Percentiles rank a stretch among this genome's conserved stretches.
These are phyloP conservation scores for Xestia rhomboidea DNA, from an alignment of 2,888 invertebrate genomes.

Conservation along the genomic window DNA sequence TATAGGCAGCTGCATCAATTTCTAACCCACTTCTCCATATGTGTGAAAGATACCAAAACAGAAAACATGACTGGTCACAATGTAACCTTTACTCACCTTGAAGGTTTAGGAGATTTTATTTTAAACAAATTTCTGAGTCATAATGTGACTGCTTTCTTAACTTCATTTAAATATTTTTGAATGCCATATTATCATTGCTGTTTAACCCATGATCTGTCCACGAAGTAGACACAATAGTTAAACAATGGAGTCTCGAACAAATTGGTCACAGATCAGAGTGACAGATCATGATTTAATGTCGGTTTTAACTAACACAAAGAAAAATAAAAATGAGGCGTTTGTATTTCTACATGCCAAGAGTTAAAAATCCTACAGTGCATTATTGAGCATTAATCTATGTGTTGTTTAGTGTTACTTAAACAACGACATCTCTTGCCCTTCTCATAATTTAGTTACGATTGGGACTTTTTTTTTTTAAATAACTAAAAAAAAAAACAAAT, in stretches of 20 bases:
- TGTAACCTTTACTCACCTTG: constrained; percentile 41
- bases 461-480: no score
- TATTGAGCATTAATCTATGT: background rate
- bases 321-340: background rate
- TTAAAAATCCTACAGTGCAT: background rate
- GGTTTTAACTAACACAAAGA: background rate
- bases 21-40: background rate
- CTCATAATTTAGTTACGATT: background rate
- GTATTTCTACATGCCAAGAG: background rate
- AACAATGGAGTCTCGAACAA: no score
- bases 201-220: no score
- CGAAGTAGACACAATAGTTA: no score
- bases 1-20: background rate
- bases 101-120: background rate
- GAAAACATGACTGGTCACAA: background rate
- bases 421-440: background rate
- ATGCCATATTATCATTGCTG: background rate
- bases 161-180: constrained; percentile 9
- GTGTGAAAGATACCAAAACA: background rate
- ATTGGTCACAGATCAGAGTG: no score
- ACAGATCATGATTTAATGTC: no score
- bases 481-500: no score
- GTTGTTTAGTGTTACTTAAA: background rate
- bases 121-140: constrained; percentile 1
- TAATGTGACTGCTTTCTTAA: background rate